phyloP scores from a whole-genome alignment of 2,888 invertebrate species.

The Drosophila neotestacea region DNA sequence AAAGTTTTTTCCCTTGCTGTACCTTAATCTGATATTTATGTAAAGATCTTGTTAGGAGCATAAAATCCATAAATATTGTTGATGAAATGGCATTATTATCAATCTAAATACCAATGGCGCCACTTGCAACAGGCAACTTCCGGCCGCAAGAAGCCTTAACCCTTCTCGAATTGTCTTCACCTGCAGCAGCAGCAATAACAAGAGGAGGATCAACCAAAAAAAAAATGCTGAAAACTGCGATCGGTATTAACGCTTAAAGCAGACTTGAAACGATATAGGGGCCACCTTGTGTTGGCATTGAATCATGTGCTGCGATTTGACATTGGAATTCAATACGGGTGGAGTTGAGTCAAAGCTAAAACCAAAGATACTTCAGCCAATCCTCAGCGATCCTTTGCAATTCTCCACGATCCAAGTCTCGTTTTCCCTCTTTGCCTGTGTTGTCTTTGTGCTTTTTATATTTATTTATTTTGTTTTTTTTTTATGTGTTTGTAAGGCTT shows the following conservation, averaged over 20 bases:
- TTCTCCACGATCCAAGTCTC: slow-evolving; percentile 28
- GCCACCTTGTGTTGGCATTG: slow-evolving; percentile 66
- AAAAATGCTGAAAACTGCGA: slow-evolving; percentile 4
- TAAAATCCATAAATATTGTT: background rate
- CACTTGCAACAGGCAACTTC: slow-evolving; percentile 48
- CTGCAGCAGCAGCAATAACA: slow-evolving; percentile 19
- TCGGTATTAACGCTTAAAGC: slow-evolving; percentile 19
- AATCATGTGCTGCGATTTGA: slow-evolving; percentile 75
- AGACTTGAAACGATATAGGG: slow-evolving; percentile 55
- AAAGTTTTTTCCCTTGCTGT: no score
- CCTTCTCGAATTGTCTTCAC: slow-evolving; percentile 38
- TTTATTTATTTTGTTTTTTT: slow-evolving; percentile 21
- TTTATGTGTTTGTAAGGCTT: slow-evolving; percentile 38
- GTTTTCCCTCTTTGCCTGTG: slow-evolving; percentile 2
- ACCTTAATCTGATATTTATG: no score
- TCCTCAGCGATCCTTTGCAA: slow-evolving; percentile 44
- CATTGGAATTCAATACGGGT: slow-evolving; percentile 80
- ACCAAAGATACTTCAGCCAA: slow-evolving; percentile 26
- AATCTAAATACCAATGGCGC: slow-evolving; percentile 46
- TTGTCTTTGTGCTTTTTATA: slow-evolving; percentile 15
- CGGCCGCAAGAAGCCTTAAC: slow-evolving; percentile 45
- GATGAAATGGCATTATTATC: slow-evolving; percentile 28
- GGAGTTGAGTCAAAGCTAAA: slow-evolving; percentile 40
- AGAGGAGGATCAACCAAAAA: background rate
- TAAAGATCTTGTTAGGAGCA: background rate